Evolutionary conservation across 2,888 invertebrate genomes (phyloP).

Genomic region (Dendrolimus pini): DNA sequence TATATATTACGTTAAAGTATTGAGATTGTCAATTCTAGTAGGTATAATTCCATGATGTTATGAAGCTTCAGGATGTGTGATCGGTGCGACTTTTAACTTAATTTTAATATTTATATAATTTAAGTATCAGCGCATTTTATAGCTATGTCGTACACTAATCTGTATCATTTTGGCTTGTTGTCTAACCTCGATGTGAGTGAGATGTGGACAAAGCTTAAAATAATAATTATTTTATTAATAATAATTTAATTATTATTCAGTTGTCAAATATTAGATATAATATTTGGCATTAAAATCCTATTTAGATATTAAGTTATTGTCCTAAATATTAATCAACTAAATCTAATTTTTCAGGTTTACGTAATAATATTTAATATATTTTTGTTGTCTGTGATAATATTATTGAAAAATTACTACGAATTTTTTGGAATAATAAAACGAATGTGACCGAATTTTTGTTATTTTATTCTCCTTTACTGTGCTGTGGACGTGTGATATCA

Average conservation of each 20-base stretch:
- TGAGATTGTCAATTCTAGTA: too few relatives aligned
- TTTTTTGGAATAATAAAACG: conserved; percentile 32
- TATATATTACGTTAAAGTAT: too few relatives aligned
- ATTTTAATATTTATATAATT: too few relatives aligned
- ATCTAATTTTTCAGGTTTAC: conserved; percentile 16
- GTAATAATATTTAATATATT: conserved; percentile 26
- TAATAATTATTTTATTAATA: too few relatives aligned
- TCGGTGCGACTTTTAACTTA: too few relatives aligned
- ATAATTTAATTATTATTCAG: not conserved
- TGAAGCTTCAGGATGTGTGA: too few relatives aligned
- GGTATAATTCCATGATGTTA: too few relatives aligned
- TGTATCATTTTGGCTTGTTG: too few relatives aligned
- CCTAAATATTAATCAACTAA: not conserved
- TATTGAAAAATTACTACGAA: conserved; percentile 33
- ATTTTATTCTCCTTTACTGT: conserved; percentile 38
- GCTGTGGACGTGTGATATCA: not conserved
- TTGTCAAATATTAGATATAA: not conserved
- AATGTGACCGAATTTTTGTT: conserved; percentile 33
- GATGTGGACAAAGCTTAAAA: too few relatives aligned
- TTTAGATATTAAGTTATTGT: not conserved
- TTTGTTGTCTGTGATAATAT: conserved; percentile 64
- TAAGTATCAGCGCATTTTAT: too few relatives aligned
- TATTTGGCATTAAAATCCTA: not conserved
- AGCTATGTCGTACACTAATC: too few relatives aligned
- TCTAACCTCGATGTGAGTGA: too few relatives aligned